phyloP scores from a whole-genome alignment of 2,888 invertebrate genomes.

The Flabesymbios commensalis region DNA sequence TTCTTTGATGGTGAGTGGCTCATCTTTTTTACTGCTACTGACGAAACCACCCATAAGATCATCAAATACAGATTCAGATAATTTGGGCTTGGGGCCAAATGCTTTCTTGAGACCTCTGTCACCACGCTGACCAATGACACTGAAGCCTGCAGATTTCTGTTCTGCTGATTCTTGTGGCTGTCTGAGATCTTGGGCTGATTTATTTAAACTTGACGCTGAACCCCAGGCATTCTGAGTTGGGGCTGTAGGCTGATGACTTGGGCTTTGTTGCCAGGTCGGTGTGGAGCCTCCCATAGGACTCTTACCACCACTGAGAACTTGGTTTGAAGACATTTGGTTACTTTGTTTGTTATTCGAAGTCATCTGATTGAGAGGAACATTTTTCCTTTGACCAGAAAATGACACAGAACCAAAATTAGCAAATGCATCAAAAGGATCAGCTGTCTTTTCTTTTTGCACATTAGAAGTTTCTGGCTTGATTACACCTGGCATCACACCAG shows the following conservation, averaged over 20 bases:
- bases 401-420: too few relatives aligned
- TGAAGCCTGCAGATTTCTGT: constrained; percentile 23
- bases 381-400: too few relatives aligned
- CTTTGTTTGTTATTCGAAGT: too few relatives aligned
- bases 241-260: constrained; percentile 15
- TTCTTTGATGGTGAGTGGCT: constrained; percentile 84
- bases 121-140: constrained; percentile 48
- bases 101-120: constrained; percentile 50
- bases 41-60: constrained; percentile 88
- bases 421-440: too few relatives aligned
- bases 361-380: too few relatives aligned
- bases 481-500: too few relatives aligned
- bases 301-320: constrained; percentile 12
- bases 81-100: constrained; percentile 55
- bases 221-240: too few relatives aligned
- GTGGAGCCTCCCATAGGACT: constrained; percentile 22
- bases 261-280: constrained; percentile 27
- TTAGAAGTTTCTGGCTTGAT: too few relatives aligned
- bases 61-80: constrained; percentile 78
- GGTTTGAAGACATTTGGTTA: too few relatives aligned
- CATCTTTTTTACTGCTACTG: constrained; percentile 65
- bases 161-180: constrained; percentile 19
- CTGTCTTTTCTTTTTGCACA: too few relatives aligned
- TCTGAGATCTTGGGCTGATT: constrained; percentile 18
- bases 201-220: too few relatives aligned